These are phyloP conservation scores for Gari tellinella DNA, from an alignment of 2,888 invertebrate genomes.

Conservation along the genomic window DNA sequence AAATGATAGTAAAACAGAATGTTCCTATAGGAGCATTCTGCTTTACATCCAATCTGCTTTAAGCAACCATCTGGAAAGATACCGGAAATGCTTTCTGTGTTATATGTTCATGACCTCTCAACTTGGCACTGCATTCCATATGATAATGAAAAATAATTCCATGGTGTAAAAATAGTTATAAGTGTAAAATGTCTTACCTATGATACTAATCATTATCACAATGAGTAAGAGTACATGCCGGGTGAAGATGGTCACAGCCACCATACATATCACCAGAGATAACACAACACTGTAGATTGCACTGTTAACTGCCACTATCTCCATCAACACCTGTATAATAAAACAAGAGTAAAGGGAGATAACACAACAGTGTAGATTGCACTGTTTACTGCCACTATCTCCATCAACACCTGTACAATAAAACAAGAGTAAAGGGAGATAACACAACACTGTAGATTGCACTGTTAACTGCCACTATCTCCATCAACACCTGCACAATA, in stretches of 20 bases:
- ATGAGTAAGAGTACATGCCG: constrained; percentile 76
- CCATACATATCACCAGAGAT: constrained; percentile 80
- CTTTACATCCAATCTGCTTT: too few relatives aligned
- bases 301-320: constrained; percentile 80
- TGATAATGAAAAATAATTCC: too few relatives aligned
- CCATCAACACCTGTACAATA: constrained; percentile 81
- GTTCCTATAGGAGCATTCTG: too few relatives aligned
- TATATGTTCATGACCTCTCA: too few relatives aligned
- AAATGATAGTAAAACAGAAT: too few relatives aligned
- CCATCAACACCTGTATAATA: constrained; percentile 81
- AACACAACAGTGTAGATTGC: constrained; percentile 81
- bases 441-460: constrained; percentile 81
- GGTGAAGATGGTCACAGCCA: constrained; percentile 80
- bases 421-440: too few relatives aligned
- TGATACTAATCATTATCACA: constrained; percentile 76
- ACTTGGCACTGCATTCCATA: too few relatives aligned
- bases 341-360: too few relatives aligned
- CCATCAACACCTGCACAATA: constrained; percentile 81
- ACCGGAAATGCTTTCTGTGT: too few relatives aligned
- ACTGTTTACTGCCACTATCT: constrained; percentile 80
- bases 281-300: constrained; percentile 81
- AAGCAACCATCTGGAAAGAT: too few relatives aligned
- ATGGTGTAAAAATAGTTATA: too few relatives aligned
- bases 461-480: constrained; percentile 80
- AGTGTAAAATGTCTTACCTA: constrained; percentile 73